Base-by-base conservation (phyloP, 2,797 vertebrate genomes). In the Lagocephalus sceleratus region DNA sequence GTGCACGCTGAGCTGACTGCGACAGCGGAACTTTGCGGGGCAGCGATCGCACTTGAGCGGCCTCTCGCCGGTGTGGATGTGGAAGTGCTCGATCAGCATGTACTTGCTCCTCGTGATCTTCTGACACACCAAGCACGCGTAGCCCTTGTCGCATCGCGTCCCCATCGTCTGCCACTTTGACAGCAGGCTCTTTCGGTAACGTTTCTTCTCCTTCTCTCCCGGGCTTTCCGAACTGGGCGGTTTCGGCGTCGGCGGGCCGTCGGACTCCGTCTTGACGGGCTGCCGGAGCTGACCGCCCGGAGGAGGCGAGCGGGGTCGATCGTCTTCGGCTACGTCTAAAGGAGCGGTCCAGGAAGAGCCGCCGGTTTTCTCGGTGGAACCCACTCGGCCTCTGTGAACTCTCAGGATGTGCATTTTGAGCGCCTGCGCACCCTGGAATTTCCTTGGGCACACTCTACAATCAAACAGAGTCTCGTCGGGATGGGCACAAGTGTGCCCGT, bases 31-130 rank as follows among this genome's bases (percentile, higher is more conserved):
- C 7, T 0, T 46, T 46, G 17, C 21, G 1, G 19, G 3, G 45
- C 81, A 85, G 4, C 0, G 1, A 1, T 57, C 17, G 46, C 83
- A 81, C 8, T 11, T 35, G 2, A 64, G 0, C 1, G 68, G 71
- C 51, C n/a, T 79, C 23, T 83, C 80, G 19, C 71, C 64, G 1
- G 74, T 69, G 71, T 83, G 78, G 11, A 55, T 53, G 42, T 44
- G 23, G 20, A 51, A 46, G 46, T 87, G 82, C 49, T 76, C 44
- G 10, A 54, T 43, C 23, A 79, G 22, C 2, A 2, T 0, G 5
- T 0, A 6, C 50, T 58, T 56, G 21, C 1, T 51, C 43, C 0
- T 63, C 2, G 15, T 0, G 1, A 58, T 2, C 57, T 54, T 75
- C 19, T 47, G 12, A 49, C 81, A 86, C n/a, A 39, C 1, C 0